Conservation (phyloP, 2,888 invertebrate genomes). For the Micropterix aruncella region DNA sequence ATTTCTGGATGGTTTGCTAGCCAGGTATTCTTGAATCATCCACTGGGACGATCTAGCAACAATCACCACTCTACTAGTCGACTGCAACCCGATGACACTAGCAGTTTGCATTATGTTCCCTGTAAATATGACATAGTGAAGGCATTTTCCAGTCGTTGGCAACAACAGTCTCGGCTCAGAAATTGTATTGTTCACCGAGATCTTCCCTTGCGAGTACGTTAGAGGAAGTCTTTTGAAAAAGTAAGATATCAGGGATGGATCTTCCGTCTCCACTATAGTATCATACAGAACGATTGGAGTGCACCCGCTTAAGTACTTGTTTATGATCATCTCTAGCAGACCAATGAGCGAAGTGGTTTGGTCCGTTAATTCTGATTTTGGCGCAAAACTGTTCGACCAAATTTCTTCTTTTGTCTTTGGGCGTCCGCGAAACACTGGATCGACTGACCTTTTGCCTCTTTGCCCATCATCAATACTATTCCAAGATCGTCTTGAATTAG, state of each 20-base stretch:
- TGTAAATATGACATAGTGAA: constrained; percentile 53
- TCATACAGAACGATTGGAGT: constrained; percentile 56
- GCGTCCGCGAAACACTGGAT: constrained; percentile 39
- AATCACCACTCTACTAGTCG: constrained; percentile 47
- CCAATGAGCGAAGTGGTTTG: constrained; percentile 44
- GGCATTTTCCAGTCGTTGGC: constrained; percentile 31
- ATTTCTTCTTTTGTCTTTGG: constrained; percentile 42
- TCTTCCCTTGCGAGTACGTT: constrained; percentile 46
- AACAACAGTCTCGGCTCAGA: constrained; percentile 29
- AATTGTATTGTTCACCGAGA: constrained; percentile 32
- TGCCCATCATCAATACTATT: background rate
- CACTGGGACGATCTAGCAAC: constrained; percentile 59
- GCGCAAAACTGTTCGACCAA: constrained; percentile 35
- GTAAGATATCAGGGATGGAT: constrained; percentile 40
- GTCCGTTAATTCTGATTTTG: constrained; percentile 24
- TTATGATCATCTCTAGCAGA: constrained; percentile 43
- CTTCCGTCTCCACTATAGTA: constrained; percentile 35
- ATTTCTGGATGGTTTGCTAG: constrained; percentile 42
- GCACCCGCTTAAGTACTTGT: constrained; percentile 46
- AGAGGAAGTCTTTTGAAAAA: constrained; percentile 41
- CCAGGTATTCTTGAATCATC: constrained; percentile 57
- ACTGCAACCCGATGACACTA: constrained; percentile 46
- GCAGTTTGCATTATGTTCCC: constrained; percentile 44
- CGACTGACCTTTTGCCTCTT: constrained; percentile 22
- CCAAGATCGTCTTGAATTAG: too few species aligned